phyloP scores from a whole-genome alignment of 1,140 invertebrate genomes.

The Stenopsyche tienmushanensis region DNA sequence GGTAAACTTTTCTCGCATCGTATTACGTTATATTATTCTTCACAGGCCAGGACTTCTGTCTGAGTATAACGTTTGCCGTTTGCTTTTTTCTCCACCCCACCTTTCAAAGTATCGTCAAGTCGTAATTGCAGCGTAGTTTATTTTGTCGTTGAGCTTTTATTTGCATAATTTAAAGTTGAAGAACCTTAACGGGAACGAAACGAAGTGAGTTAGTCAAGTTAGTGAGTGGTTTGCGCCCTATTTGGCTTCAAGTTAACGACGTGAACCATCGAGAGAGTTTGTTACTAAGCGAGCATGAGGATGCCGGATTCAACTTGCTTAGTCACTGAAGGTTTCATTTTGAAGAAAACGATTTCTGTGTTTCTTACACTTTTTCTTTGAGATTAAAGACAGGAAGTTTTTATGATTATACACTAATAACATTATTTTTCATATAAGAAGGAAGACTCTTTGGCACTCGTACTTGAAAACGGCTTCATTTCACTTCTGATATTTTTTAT shows the following conservation, averaged over 20 bases:
- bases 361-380: too few species aligned
- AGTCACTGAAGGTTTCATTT: not conserved
- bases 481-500: too few species aligned
- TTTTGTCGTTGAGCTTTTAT: conserved; percentile 11
- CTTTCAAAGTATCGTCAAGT: not conserved
- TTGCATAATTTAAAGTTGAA: conserved; percentile 12
- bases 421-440: too few species aligned
- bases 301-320: conserved; percentile 1
- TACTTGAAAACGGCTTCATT: too few species aligned
- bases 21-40: too few species aligned
- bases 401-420: too few species aligned
- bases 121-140: conserved; percentile 5
- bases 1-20: too few species aligned
- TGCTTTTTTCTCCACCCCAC: not conserved
- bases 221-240: conserved; percentile 9
- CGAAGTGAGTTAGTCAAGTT: conserved; percentile 9
- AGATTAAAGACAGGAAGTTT: too few species aligned
- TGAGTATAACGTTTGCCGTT: too few species aligned
- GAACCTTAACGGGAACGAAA: not conserved
- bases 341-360: too few species aligned
- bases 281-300: not conserved
- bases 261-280: not conserved
- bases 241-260: conserved; percentile 10
- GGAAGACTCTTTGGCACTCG: too few species aligned
- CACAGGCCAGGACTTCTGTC: too few species aligned